Percentiles rank a stretch among this genome's conserved stretches.
phyloP scores from a whole-genome alignment of 2,797 vertebrate genomes.

The Hirundo rustica region DNA sequence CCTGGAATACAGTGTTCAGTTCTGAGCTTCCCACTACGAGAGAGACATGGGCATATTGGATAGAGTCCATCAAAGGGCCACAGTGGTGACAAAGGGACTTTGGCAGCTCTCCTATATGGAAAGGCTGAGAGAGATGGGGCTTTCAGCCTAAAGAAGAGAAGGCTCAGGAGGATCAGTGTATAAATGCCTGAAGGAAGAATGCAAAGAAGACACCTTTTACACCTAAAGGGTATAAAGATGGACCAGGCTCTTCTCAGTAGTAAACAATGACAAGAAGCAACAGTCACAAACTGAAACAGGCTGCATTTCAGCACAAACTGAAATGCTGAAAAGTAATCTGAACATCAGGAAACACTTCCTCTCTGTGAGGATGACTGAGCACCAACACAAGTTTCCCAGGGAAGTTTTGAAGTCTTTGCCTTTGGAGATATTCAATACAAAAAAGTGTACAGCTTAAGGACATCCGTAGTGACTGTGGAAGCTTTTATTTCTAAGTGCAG shows the following conservation, averaged over 20 bases:
- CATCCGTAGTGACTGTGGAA: not conserved
- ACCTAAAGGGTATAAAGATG: not conserved
- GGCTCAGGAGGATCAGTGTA: not conserved
- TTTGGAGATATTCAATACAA: not conserved
- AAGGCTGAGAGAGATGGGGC: not conserved
- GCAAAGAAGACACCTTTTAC: not conserved
- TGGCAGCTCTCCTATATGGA: not conserved
- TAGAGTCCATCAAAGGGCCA: not conserved
- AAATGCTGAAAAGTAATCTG: not conserved
- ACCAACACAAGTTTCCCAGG: not conserved
- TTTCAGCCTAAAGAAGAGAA: not conserved
- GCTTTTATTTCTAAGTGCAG: not conserved
- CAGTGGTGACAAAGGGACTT: not conserved
- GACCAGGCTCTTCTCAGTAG: not conserved
- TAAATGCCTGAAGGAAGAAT: not conserved
- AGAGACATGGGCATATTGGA: not conserved
- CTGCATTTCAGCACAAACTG: not conserved
- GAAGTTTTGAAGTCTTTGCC: not conserved
- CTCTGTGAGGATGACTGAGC: not conserved
- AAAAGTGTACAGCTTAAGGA: not conserved
- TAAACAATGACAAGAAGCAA: not conserved
- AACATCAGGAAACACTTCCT: not conserved
- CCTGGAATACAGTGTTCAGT: not conserved
- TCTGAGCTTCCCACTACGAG: not conserved
- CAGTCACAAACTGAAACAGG: not conserved